These are phyloP conservation scores for Aphidius ervi DNA, from an alignment of 1,140 invertebrate genomes.

Conservation along the genomic window DNA sequence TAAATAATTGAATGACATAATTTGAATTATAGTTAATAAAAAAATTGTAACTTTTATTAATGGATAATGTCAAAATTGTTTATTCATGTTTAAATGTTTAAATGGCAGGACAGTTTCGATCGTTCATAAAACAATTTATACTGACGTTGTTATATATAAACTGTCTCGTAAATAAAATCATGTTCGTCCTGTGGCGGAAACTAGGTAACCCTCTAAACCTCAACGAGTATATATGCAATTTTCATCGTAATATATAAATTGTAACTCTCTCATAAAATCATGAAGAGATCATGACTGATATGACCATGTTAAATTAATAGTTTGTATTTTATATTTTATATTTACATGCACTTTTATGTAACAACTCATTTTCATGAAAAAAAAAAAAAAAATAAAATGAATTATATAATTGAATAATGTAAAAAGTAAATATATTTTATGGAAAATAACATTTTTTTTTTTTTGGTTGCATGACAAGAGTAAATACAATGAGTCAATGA, in stretches of 20 bases:
- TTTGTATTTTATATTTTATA: background rate
- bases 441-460: no score
- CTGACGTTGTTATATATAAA: background rate
- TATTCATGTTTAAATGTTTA: background rate
- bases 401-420: no score
- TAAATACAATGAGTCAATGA: no score
- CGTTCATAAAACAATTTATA: slow-evolving; percentile 2
- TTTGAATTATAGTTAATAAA: no score
- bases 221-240: no score
- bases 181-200: slow-evolving; percentile 3
- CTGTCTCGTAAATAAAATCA: slow-evolving; percentile 1
- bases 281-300: slow-evolving; percentile 13
- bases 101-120: background rate
- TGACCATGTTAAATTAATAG: background rate
- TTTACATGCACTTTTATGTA: background rate
- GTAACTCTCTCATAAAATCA: slow-evolving; percentile 4
- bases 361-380: no score
- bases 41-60: no score
- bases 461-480: no score
- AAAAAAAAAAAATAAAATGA: no score
- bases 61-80: no score
- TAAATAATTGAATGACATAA: no score
- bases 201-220: background rate
- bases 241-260: background rate
- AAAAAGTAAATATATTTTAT: no score